Percentiles rank a stretch among this genome's conserved stretches.
Evolutionary conservation across 2,797 vertebrate species (phyloP).

Genomic region (Macroramphosus scolopax): DNA sequence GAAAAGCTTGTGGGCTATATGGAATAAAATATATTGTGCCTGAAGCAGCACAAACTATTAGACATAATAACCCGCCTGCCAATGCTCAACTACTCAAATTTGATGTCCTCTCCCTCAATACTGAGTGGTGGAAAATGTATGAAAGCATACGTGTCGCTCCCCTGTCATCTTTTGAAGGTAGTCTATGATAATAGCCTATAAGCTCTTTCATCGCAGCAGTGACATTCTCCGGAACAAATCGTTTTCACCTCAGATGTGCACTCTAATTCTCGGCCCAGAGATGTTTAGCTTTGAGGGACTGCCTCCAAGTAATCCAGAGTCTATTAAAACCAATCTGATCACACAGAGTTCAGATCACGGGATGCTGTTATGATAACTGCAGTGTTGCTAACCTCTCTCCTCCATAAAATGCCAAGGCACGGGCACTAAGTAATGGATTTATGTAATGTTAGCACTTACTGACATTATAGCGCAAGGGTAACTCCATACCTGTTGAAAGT

Average conservation of each 20-base stretch:
- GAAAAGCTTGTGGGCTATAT: slow-evolving; percentile 37
- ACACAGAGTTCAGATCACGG: slow-evolving; percentile 81
- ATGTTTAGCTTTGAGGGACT: slow-evolving; percentile 76
- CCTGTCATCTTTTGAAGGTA: slow-evolving; percentile 76
- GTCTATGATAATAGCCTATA: slow-evolving; percentile 76
- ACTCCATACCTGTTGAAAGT: slow-evolving; percentile 65
- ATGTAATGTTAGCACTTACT: slow-evolving; percentile 84
- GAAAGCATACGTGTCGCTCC: slow-evolving; percentile 55
- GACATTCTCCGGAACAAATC: slow-evolving; percentile 82
- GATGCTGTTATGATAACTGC: slow-evolving; percentile 82
- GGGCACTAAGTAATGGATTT: slow-evolving; percentile 81
- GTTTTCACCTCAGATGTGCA: slow-evolving; percentile 78
- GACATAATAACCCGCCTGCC: slow-evolving; percentile 49
- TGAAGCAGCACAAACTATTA: slow-evolving; percentile 51
- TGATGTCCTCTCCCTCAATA: slow-evolving; percentile 56
- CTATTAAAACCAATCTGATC: slow-evolving; percentile 84
- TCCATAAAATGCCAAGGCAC: slow-evolving; percentile 81
- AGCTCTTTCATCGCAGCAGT: slow-evolving; percentile 72
- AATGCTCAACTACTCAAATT: slow-evolving; percentile 50
- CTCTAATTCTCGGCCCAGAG: slow-evolving; percentile 75
- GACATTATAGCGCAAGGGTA: slow-evolving; percentile 75
- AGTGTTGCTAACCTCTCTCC: slow-evolving; percentile 80
- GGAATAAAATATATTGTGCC: slow-evolving; percentile 44
- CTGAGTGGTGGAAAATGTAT: slow-evolving; percentile 55
- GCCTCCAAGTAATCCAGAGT: slow-evolving; percentile 79